Conservation (phyloP, 2,888 invertebrate genomes). For the Leptopilina myrica region DNA sequence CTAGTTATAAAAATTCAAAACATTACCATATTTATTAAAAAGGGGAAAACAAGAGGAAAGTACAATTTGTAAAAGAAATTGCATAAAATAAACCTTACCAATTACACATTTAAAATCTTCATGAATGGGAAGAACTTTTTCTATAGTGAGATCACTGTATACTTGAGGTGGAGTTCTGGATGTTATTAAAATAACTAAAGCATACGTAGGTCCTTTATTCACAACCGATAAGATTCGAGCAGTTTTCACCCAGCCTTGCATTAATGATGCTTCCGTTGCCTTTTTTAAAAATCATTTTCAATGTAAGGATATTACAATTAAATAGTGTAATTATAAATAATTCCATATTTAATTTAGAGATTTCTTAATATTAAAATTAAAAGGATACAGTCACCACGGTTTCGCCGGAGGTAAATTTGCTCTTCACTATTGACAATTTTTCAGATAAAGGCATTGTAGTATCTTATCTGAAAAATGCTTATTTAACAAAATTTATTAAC, state of each 20-base stretch:
- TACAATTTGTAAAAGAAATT: background rate
- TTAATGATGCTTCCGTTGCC: constrained; percentile 76
- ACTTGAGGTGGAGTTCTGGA: constrained; percentile 83
- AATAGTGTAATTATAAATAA: constrained; percentile 3
- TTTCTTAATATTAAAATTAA: constrained; percentile 45
- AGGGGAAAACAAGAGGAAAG: background rate
- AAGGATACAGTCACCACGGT: constrained; percentile 81
- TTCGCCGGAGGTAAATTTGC: constrained; percentile 80
- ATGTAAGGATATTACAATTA: constrained; percentile 18
- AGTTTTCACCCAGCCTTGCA: constrained; percentile 78
- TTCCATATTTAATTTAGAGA: too few relatives aligned
- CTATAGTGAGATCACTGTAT: constrained; percentile 87
- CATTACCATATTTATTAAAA: too few relatives aligned
- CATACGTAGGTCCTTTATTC: constrained; percentile 79
- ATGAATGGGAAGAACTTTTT: constrained; percentile 89
- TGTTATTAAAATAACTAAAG: constrained; percentile 79
- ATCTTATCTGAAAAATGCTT: constrained; percentile 44
- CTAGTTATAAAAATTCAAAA: too few relatives aligned
- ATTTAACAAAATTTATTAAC: too few relatives aligned
- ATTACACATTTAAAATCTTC: constrained; percentile 87
- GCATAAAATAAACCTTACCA: constrained; percentile 75
- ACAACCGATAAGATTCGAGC: constrained; percentile 80
- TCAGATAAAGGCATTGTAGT: constrained; percentile 68
- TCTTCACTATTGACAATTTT: constrained; percentile 78
- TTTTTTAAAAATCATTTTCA: constrained; percentile 50